phyloP scores from a whole-genome alignment of 2,888 invertebrate genomes.

The Junonia oenone region DNA sequence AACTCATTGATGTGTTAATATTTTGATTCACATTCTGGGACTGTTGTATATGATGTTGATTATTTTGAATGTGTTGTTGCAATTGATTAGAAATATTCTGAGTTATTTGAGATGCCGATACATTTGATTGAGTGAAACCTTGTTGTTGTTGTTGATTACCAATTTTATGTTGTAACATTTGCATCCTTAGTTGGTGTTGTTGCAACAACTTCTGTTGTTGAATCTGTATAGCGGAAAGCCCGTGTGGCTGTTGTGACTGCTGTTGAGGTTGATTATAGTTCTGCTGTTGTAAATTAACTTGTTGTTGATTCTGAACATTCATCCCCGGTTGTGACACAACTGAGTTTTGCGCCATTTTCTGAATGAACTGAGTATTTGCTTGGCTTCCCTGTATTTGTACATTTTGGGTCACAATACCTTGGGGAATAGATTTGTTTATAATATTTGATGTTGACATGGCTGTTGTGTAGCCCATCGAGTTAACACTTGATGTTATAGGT shows the following conservation, averaged over 20 bases:
- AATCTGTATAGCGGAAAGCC: conserved; percentile 67
- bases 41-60: conserved; percentile 67
- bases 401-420: conserved; percentile 66
- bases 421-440: conserved; percentile 65
- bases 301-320: conserved; percentile 59
- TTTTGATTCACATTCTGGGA: conserved; percentile 54
- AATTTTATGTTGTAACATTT: conserved; percentile 54
- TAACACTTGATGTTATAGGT: conserved; percentile 54
- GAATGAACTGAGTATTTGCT: conserved; percentile 57
- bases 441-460: conserved; percentile 59
- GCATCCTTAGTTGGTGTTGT: conserved; percentile 79
- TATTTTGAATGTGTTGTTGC: conserved; percentile 63
- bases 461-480: conserved; percentile 63
- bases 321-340: conserved; percentile 55
- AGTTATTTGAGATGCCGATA: conserved; percentile 62
- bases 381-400: conserved; percentile 65
- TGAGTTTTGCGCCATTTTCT: conserved; percentile 63
- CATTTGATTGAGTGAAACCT: conserved; percentile 61
- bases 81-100: conserved; percentile 63
- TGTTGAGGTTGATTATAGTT: conserved; percentile 47
- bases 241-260: conserved; percentile 59
- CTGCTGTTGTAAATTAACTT: conserved; percentile 61
- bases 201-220: conserved; percentile 79
- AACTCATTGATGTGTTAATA: conserved; percentile 69
- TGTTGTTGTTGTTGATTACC: conserved; percentile 42